Evolutionary conservation across 2,113 vertebrate genomes (phyloP).

Genomic region (Pristiophorus japonicus): DNA sequence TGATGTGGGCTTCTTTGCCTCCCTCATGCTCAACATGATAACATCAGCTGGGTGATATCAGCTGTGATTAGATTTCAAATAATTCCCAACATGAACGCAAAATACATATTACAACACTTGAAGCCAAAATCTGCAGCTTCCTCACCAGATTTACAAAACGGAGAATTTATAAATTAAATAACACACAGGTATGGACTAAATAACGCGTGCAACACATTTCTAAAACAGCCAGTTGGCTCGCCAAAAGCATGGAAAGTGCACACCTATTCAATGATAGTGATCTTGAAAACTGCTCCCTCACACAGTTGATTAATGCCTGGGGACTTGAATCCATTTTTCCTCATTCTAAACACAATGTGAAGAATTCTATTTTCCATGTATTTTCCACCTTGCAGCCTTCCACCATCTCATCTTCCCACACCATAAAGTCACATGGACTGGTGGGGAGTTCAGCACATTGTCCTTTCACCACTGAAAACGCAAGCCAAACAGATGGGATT

Average conservation of each 20-base stretch:
- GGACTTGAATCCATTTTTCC: background rate
- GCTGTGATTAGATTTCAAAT: background rate
- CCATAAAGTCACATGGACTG: background rate
- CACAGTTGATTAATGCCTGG: background rate
- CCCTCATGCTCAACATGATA: background rate
- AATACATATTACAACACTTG: background rate
- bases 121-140: background rate
- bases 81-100: background rate
- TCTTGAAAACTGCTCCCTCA: background rate
- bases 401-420: background rate
- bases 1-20: background rate
- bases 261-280: background rate
- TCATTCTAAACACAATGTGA: background rate
- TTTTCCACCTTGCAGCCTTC: background rate
- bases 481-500: background rate
- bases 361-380: background rate
- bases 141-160: background rate
- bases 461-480: background rate
- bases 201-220: background rate
- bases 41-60: background rate
- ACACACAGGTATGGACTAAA: background rate
- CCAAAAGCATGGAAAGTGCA: background rate
- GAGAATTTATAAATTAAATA: background rate
- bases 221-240: background rate
- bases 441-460: background rate